These are phyloP conservation scores for Anarsia innoxiella DNA, from an alignment of 2,888 invertebrate genomes.

Conservation along the genomic window DNA sequence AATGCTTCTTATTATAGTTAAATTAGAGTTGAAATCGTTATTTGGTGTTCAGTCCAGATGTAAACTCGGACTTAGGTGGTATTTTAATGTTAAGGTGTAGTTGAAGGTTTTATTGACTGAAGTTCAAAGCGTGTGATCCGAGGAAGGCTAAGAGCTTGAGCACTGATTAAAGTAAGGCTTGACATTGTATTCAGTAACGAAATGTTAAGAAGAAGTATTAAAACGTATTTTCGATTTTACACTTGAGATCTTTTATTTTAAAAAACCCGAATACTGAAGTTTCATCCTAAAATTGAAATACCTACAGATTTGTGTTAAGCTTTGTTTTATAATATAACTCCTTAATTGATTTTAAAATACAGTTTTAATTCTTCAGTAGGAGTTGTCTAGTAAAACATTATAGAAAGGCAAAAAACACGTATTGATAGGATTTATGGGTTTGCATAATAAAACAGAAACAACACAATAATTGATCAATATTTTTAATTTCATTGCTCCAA, in stretches of 20 bases:
- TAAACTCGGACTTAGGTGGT: conserved; percentile 11
- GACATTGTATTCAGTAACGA: conserved; percentile 12
- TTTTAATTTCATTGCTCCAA: conserved; percentile 73
- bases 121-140: conserved; percentile 51
- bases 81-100: conserved; percentile 24
- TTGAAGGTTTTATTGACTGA: conserved; percentile 39
- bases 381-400: no score
- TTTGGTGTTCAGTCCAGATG: conserved; percentile 22
- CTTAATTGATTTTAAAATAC: no score
- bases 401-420: no score
- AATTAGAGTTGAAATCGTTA: conserved; percentile 29
- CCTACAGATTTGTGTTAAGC: no score
- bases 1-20: no score
- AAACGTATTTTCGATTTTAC: conserved; percentile 8
- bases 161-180: conserved; percentile 33
- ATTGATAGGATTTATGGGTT: no score
- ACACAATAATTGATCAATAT: conserved; percentile 55
- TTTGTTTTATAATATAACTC: no score
- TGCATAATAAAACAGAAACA: no score
- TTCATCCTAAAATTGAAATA: no score
- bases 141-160: conserved; percentile 23
- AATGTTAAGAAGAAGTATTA: conserved; percentile 13
- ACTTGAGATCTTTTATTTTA: no score
- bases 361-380: no score
- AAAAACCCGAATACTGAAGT: no score